Evolutionary conservation across 2,113 vertebrate species (phyloP), one percentile per base, ranked within the genome.

Genomic region (Nothobranchius furzeri): DNA sequence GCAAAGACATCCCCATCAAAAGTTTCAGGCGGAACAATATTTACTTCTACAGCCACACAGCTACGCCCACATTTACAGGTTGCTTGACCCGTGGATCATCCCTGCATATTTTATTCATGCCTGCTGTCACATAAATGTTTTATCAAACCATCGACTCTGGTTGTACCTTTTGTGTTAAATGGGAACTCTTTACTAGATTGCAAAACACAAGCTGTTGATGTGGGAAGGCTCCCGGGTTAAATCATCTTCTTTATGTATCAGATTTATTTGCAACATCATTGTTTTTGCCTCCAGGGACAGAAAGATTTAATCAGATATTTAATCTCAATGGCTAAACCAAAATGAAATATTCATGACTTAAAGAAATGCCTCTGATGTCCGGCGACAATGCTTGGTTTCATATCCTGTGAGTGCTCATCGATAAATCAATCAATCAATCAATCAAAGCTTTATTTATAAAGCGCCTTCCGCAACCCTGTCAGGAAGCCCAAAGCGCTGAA

Each of bases 221-320:
- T 70, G 70, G 71, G 74, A 46, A 72, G 60, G 53, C 49, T 80
- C 56, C 49, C 15, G 52, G 65, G 68, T 79, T 73, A 76, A 52
- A 64, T 79, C 74, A 80, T 80, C 84, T 78, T 75, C 73, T 84
- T 81, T 75, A 83, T 83, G 73, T 76, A 78, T 83, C 71, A 80
- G 81, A 85, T 83, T 86, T 87, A 89, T 85, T 9, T 83, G 77
- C 68, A 83, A 68, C 71, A 81, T 84, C 78, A 86, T 83, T 84
- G 78, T 88, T 62, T 76, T 66, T 87, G 70, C 76, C 75, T 57
- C 42, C 1, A 49, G 65, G 81, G 72, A 76, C 17, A 15, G 48
- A 49, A 45, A 79, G 52, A 79, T 88, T 85, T 88, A 82, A 90
- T 88, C 82, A 87, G 70, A 80, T 83, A 81, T 87, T 81, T 51